These are phyloP conservation scores for Ophthalmolycus amberensis DNA, from an alignment of 2,113 vertebrate species.

Conservation along the genomic window DNA sequence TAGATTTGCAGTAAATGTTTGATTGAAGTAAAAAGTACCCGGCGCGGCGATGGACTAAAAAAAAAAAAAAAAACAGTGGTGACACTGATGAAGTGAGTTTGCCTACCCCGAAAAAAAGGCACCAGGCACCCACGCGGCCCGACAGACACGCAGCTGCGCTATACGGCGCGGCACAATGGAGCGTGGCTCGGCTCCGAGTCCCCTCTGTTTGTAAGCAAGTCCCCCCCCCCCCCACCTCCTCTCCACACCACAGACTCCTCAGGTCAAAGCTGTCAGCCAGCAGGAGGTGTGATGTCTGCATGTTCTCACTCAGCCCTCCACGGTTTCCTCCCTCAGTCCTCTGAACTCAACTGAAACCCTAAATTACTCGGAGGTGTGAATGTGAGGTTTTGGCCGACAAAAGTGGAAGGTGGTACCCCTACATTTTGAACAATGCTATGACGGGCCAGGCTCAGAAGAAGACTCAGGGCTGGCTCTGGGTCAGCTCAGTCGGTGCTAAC, in stretches of 20 bases:
- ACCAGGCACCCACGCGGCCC: conserved; percentile 37
- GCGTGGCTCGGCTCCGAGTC: not conserved
- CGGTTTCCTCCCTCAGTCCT: not conserved
- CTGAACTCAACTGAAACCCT: not conserved
- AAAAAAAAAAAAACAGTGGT: not conserved
- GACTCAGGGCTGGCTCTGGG: not conserved
- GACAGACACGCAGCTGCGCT: conserved; percentile 27
- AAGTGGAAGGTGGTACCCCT: not conserved
- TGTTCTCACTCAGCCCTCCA: not conserved
- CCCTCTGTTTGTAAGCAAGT: conserved; percentile 9
- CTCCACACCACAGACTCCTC: not conserved
- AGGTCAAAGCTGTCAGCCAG: not conserved
- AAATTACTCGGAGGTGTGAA: not conserved
- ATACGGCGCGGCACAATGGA: conserved; percentile 10
- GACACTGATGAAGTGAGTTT: not conserved
- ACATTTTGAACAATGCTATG: not conserved
- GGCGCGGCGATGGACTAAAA: not conserved
- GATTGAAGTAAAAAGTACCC: not conserved
- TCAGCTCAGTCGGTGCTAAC: not conserved
- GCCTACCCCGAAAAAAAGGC: conserved; percentile 1
- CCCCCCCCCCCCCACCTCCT: not conserved
- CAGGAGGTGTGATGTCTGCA: not conserved
- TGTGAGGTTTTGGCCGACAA: not conserved
- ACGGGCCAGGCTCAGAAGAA: not conserved
- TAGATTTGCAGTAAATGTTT: not conserved